These are phyloP conservation scores for Anoplius nigerrimus DNA, from an alignment of 2,888 invertebrate species.

Conservation along the genomic window DNA sequence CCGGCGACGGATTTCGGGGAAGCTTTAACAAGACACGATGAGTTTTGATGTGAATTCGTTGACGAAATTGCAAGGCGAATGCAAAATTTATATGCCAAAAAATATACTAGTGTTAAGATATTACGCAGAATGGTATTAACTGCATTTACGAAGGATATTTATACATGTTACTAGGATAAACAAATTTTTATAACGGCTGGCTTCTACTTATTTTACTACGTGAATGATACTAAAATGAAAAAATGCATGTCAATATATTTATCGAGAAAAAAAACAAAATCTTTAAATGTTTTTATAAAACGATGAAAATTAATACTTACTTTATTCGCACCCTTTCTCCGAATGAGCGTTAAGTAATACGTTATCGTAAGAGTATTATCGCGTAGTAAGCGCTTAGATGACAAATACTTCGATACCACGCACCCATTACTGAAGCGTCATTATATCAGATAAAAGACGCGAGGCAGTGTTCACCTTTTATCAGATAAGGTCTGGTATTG, in stretches of 20 bases:
- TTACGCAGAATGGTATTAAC: constrained; percentile 12
- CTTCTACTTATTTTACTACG: constrained; percentile 35
- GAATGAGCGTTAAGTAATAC: neutral
- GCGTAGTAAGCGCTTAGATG: no score
- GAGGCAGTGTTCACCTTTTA: neutral
- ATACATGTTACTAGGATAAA: constrained; percentile 37
- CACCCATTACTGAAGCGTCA: no score
- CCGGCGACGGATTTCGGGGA: constrained; percentile 99
- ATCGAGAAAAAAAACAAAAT: neutral
- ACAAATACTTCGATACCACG: no score
- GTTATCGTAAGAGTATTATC: neutral
- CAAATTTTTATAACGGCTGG: constrained; percentile 37
- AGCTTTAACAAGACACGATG: constrained; percentile 95
- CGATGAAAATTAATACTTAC: neutral
- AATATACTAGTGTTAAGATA: constrained; percentile 27
- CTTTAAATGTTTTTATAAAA: neutral
- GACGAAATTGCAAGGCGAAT: neutral
- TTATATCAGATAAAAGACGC: no score
- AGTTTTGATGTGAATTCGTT: constrained; percentile 81
- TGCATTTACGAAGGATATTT: constrained; percentile 21
- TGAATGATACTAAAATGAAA: constrained; percentile 5
- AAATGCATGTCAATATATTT: constrained; percentile 25
- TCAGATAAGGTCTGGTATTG: constrained; percentile 9
- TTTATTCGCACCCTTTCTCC: neutral
- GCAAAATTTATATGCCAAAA: constrained; percentile 39